Conservation (phyloP, 1,140 invertebrate genomes). For the Leptopilina boulardi region DNA sequence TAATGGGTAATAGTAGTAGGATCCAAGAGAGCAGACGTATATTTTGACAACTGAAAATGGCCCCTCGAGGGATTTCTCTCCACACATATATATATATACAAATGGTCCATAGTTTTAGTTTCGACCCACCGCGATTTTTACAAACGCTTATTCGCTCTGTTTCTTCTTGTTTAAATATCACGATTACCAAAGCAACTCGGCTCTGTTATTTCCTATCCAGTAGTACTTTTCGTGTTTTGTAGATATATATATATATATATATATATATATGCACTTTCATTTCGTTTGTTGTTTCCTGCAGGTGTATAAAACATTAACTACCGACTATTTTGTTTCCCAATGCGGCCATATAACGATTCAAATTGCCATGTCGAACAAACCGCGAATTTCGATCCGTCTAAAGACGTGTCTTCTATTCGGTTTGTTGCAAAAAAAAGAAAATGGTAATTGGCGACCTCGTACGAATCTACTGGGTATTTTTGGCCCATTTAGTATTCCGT, state of each 20-base stretch:
- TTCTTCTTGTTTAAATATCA: conserved; percentile 46
- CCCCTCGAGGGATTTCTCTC: conserved; percentile 22
- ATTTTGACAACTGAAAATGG: conserved; percentile 49
- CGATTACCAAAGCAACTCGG: conserved; percentile 37
- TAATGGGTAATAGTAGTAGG: conserved; percentile 43
- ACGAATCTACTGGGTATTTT: conserved; percentile 30
- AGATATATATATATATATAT: no score
- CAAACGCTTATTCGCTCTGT: background rate
- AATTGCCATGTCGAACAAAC: conserved; percentile 38
- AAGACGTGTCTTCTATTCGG: conserved; percentile 17
- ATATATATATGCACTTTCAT: conserved; percentile 32
- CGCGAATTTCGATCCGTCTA: conserved; percentile 44
- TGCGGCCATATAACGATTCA: conserved; percentile 39
- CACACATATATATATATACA: conserved; percentile 19
- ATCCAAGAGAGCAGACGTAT: conserved; percentile 41
- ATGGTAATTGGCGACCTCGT: conserved; percentile 35
- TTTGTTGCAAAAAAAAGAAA: conserved; percentile 28
- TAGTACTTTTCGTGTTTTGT: conserved; percentile 22
- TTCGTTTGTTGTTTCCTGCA: conserved; percentile 35
- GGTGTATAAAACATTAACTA: conserved; percentile 27
- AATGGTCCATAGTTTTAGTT: conserved; percentile 16
- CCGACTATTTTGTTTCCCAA: conserved; percentile 14
- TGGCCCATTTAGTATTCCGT: conserved; percentile 42
- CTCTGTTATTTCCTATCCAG: conserved; percentile 42
- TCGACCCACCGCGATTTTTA: conserved; percentile 11